phyloP scores from a whole-genome alignment of 2,888 invertebrate genomes.

The Sthenelais limicola region DNA sequence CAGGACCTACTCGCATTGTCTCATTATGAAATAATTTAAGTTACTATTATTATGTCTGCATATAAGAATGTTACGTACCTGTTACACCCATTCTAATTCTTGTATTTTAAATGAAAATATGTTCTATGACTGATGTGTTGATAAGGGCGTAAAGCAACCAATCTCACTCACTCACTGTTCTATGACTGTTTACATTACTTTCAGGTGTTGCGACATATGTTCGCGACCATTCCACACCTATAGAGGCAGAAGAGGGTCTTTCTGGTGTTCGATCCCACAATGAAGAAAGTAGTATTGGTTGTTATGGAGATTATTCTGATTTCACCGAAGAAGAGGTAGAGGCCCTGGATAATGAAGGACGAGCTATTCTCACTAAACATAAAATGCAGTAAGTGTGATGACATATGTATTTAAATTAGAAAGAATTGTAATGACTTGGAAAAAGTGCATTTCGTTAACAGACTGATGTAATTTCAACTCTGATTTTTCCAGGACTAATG shows the following conservation, averaged over 20 bases:
- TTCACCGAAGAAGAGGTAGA: conserved; percentile 70
- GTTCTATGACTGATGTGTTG: too few relatives aligned
- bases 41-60: too few relatives aligned
- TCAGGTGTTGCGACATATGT: conserved; percentile 74
- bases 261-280: conserved; percentile 58
- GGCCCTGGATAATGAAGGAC: conserved; percentile 74
- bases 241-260: conserved; percentile 73
- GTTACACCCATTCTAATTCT: too few relatives aligned
- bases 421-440: too few relatives aligned
- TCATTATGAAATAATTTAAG: too few relatives aligned
- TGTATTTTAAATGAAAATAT: too few relatives aligned
- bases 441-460: not conserved
- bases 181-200: conserved; percentile 42
- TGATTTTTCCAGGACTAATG: conserved; percentile 29
- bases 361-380: conserved; percentile 74
- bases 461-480: not conserved
- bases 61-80: too few relatives aligned
- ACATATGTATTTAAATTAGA: not conserved
- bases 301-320: conserved; percentile 63
- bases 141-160: too few relatives aligned
- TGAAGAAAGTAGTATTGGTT: conserved; percentile 60
- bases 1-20: too few relatives aligned
- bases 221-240: conserved; percentile 66
- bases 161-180: too few relatives aligned
- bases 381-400: conserved; percentile 59